A percentile compares a stretch with the other conserved stretches of the same genome.
Evolutionary conservation across 2,113 vertebrate genomes (phyloP).

Genomic region (Sapayoa aenigma): DNA sequence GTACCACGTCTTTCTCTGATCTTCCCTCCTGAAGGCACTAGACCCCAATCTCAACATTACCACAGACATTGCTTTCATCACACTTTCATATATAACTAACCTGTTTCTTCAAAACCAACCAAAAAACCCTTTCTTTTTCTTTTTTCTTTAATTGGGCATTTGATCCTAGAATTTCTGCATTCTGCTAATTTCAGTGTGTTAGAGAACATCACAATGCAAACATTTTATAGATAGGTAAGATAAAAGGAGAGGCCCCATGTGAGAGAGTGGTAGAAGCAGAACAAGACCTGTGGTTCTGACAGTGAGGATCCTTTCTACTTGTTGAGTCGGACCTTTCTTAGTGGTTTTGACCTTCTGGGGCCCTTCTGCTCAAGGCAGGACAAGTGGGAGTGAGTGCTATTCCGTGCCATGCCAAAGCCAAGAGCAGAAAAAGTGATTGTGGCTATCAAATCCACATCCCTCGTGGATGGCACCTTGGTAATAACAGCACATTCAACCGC

Average conservation of each 20-base stretch:
- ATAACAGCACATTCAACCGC: not conserved
- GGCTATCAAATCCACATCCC: not conserved
- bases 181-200: not conserved
- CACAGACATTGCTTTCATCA: not conserved
- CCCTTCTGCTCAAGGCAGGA: not conserved
- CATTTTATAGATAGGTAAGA: not conserved
- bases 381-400: not conserved
- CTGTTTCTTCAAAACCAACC: not conserved
- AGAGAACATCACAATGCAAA: not conserved
- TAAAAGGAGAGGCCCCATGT: not conserved
- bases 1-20: not conserved
- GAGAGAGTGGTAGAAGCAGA: not conserved
- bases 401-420: not conserved
- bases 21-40: not conserved
- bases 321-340: not conserved
- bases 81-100: not conserved
- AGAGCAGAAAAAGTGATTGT: not conserved
- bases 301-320: not conserved
- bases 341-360: not conserved
- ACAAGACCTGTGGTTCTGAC: not conserved
- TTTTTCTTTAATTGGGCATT: not conserved
- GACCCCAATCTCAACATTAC: not conserved
- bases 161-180: not conserved
- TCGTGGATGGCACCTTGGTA: not conserved
- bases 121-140: no score